Evolutionary conservation across 1,140 invertebrate genomes (phyloP).

Genomic region (Cylas formicarius): DNA sequence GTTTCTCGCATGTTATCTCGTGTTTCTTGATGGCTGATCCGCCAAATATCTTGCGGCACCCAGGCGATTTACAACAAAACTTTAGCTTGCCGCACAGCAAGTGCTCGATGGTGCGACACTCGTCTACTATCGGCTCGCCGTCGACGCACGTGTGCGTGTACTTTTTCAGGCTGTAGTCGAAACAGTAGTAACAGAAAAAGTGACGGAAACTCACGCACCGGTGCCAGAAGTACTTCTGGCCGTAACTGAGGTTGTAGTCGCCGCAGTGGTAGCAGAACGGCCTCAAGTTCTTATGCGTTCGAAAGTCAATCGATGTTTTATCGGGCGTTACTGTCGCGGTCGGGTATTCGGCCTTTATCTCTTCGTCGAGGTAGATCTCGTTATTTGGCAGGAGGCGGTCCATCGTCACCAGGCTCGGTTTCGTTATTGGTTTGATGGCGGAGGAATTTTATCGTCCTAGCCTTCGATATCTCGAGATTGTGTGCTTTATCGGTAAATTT

Average conservation of each 20-base stretch:
- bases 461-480: too few relatives aligned
- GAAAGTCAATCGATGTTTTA: conserved; percentile 6
- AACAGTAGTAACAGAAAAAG: conserved; percentile 21
- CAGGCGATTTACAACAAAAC: conserved; percentile 13
- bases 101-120: conserved; percentile 17
- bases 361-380: conserved; percentile 16
- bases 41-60: conserved; percentile 17
- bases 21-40: conserved; percentile 14
- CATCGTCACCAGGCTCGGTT: too few relatives aligned
- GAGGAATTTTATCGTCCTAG: too few relatives aligned
- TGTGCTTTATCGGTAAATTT: too few relatives aligned
- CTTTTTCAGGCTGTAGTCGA: conserved; percentile 18
- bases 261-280: conserved; percentile 17
- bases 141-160: conserved; percentile 15
- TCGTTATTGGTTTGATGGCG: too few relatives aligned
- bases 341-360: conserved; percentile 18
- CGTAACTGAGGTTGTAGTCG: conserved; percentile 17
- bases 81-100: conserved; percentile 16
- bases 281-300: conserved; percentile 10
- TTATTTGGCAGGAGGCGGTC: conserved; percentile 17
- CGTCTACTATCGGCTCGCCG: conserved; percentile 16
- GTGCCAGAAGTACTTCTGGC: conserved; percentile 19
- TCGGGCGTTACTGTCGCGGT: not conserved
- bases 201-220: conserved; percentile 14
- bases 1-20: conserved; percentile 12